Evolutionary conservation across 2,113 vertebrate species (phyloP).

Genomic region (Atractosteus spatula): DNA sequence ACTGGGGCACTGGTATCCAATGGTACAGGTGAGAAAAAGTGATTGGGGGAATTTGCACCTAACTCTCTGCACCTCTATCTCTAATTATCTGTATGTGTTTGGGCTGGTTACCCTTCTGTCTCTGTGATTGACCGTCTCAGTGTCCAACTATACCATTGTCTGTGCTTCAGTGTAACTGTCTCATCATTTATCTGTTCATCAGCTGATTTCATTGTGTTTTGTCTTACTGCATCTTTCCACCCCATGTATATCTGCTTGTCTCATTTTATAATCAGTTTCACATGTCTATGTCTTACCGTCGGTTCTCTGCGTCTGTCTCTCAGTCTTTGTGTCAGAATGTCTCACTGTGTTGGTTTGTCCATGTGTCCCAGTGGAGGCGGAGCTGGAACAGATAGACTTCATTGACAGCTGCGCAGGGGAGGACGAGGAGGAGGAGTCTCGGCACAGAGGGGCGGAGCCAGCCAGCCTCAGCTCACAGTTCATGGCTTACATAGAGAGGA

Average conservation of each 20-base stretch:
- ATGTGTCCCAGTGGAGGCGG: constrained; percentile 65
- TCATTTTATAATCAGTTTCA: no score
- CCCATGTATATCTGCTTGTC: no score
- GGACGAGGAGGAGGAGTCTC: constrained; percentile 73
- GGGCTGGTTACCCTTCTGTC: neutral
- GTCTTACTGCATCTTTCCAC: no score
- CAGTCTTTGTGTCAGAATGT: constrained; percentile 9
- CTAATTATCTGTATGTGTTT: neutral
- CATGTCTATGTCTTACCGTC: neutral
- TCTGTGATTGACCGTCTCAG: neutral
- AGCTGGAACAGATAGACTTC: constrained; percentile 84
- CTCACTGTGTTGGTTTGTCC: constrained; percentile 23
- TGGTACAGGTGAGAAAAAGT: constrained; percentile 74
- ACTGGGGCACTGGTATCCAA: constrained; percentile 70
- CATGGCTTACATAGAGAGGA: constrained; percentile 81
- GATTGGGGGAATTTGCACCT: neutral
- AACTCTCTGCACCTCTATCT: neutral
- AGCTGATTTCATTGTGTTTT: neutral
- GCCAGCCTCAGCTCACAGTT: constrained; percentile 83
- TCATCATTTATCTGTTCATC: neutral
- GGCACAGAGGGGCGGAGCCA: constrained; percentile 56
- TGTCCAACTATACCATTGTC: neutral
- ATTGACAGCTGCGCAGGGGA: constrained; percentile 84
- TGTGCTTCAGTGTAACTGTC: neutral
- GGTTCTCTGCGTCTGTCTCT: constrained; percentile 35